A percentile compares a stretch with the other conserved stretches of the same genome.
Evolutionary conservation across 2,797 vertebrate species (phyloP).

Genomic region (Sebastes jordani): DNA sequence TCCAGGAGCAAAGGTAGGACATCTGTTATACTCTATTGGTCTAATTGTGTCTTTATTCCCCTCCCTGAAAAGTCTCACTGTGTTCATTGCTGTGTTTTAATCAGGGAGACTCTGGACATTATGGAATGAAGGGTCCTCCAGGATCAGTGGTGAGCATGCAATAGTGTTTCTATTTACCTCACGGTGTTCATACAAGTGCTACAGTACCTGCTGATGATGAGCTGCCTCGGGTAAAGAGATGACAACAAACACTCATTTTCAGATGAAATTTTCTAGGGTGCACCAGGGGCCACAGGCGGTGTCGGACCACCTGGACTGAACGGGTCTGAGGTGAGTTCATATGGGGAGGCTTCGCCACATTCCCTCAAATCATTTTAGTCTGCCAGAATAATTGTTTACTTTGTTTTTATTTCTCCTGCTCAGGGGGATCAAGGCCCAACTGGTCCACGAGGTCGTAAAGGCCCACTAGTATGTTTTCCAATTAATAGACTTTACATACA

Average conservation of each 20-base stretch:
- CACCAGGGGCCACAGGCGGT: constrained; percentile 73
- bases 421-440: constrained; percentile 84
- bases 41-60: neutral
- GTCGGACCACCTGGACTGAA: constrained; percentile 79
- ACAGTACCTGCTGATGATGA: neutral
- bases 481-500: neutral
- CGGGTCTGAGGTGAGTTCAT: constrained; percentile 83
- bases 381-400: neutral
- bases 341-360: neutral
- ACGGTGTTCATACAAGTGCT: neutral
- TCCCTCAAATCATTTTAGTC: neutral
- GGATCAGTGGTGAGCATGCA: constrained; percentile 77
- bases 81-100: neutral
- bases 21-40: neutral
- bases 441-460: constrained; percentile 78
- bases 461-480: constrained; percentile 73
- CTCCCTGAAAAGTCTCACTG: neutral
- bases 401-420: constrained; percentile 1
- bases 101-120: constrained; percentile 79
- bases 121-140: constrained; percentile 72
- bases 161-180: neutral
- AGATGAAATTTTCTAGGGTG: constrained; percentile 71
- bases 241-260: neutral
- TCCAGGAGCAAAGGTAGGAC: constrained; percentile 78
- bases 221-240: neutral